A percentile compares a stretch with the other conserved stretches of the same genome.
Conservation (phyloP, 2,113 vertebrate genomes). For the Oncorhynchus gorbuscha region DNA sequence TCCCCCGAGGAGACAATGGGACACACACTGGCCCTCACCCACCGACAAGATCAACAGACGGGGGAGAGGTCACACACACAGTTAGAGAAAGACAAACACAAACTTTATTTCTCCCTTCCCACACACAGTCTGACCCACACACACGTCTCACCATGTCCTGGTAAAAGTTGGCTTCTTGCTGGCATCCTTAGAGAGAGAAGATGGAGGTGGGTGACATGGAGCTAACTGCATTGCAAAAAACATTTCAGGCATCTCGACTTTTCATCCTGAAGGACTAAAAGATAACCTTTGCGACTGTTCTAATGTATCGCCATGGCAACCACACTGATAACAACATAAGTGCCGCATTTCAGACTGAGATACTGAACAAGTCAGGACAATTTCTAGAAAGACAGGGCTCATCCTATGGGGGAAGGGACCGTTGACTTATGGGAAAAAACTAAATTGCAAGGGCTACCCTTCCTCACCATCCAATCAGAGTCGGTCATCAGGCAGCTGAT, state of each 20-base stretch:
- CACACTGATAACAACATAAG: background rate
- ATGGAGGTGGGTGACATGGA: constrained; percentile 86
- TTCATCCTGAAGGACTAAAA: background rate
- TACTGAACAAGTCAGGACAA: too few species aligned
- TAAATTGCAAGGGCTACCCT: background rate
- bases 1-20: constrained; percentile 85
- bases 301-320: background rate
- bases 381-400: too few species aligned
- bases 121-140: too few species aligned
- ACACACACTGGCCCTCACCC: constrained; percentile 79
- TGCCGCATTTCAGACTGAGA: too few species aligned
- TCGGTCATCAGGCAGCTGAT: constrained; percentile 86
- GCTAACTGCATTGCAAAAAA: constrained; percentile 26
- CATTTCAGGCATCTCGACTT: background rate
- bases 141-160: constrained; percentile 82
- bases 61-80: background rate
- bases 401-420: too few species aligned
- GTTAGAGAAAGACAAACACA: too few species aligned
- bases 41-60: constrained; percentile 78
- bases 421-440: too few species aligned
- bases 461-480: constrained; percentile 90
- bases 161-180: constrained; percentile 82
- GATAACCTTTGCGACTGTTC: background rate
- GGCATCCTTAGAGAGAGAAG: constrained; percentile 79
- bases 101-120: too few species aligned